These are phyloP conservation scores for Elaeidobius kamerunicus DNA, from an alignment of 2,888 invertebrate species.

Conservation along the genomic window DNA sequence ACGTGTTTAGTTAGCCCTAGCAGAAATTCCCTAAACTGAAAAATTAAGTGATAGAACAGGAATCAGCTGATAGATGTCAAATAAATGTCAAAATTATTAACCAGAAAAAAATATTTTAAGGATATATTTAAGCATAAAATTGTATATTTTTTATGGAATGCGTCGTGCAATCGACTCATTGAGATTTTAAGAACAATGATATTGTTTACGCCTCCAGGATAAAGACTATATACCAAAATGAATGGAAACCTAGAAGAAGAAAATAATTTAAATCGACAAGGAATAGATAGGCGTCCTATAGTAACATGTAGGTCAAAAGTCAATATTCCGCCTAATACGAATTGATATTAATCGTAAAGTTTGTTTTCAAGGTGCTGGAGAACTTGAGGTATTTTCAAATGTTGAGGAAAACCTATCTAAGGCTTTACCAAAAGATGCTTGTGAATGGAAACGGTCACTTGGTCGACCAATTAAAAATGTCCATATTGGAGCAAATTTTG, in stretches of 20 bases:
- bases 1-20: no score
- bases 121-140: background rate
- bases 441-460: constrained; percentile 90
- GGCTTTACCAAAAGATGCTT: constrained; percentile 80
- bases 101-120: background rate
- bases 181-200: constrained; percentile 37
- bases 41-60: background rate
- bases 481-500: constrained; percentile 76
- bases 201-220: constrained; percentile 43
- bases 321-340: constrained; percentile 1
- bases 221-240: constrained; percentile 51
- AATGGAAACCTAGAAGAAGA: constrained; percentile 46
- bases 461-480: constrained; percentile 84
- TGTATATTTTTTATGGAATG: background rate
- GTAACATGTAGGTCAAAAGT: constrained; percentile 63
- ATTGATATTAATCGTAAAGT: no score
- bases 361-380: constrained; percentile 65
- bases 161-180: background rate
- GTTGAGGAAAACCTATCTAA: constrained; percentile 74
- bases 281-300: constrained; percentile 62
- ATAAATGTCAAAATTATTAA: background rate
- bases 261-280: constrained; percentile 10
- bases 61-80: background rate
- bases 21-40: no score
- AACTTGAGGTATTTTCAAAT: constrained; percentile 79